These are phyloP conservation scores for Larimichthys polyactis DNA, from an alignment of 2,113 vertebrate genomes.

Conservation along the genomic window DNA sequence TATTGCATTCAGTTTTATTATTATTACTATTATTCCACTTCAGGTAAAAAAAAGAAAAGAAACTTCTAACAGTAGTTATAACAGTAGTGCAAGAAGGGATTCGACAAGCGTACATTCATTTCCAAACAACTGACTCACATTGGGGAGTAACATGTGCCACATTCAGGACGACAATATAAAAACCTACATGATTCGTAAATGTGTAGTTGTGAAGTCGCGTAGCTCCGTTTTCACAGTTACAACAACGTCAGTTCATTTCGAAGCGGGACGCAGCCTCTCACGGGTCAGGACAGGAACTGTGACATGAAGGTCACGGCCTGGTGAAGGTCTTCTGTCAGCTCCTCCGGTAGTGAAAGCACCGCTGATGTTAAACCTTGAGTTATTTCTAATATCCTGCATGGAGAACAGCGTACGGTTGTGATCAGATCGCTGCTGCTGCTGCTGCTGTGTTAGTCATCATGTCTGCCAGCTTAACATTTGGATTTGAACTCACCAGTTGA, in stretches of 20 bases:
- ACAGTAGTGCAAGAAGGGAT: conserved; percentile 64
- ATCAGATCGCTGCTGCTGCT: not conserved
- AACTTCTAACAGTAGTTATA: conserved; percentile 16
- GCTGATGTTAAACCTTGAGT: conserved; percentile 76
- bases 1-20: conserved; percentile 62
- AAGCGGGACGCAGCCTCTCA: conserved; percentile 4
- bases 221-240: conserved; percentile 69
- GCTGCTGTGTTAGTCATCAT: not conserved
- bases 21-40: conserved; percentile 60
- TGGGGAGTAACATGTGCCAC: conserved; percentile 8
- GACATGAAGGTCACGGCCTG: conserved; percentile 79
- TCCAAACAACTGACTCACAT: conserved; percentile 39
- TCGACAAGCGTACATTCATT: conserved; percentile 50
- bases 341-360: conserved; percentile 79
- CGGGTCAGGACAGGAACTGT: conserved; percentile 77
- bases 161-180: conserved; percentile 42
- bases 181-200: conserved; percentile 38
- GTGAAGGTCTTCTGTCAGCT: conserved; percentile 81
- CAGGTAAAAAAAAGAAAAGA: conserved; percentile 42
- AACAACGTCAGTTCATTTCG: conserved; percentile 42
- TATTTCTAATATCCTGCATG: conserved; percentile 79
- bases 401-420: not conserved
- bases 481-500: conserved; percentile 81
- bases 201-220: conserved; percentile 29
- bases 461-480: not conserved